Evolutionary conservation across 2,113 vertebrate species (phyloP), one percentile per base, ranked within the genome.

Genomic region (Barbus barbus): DNA sequence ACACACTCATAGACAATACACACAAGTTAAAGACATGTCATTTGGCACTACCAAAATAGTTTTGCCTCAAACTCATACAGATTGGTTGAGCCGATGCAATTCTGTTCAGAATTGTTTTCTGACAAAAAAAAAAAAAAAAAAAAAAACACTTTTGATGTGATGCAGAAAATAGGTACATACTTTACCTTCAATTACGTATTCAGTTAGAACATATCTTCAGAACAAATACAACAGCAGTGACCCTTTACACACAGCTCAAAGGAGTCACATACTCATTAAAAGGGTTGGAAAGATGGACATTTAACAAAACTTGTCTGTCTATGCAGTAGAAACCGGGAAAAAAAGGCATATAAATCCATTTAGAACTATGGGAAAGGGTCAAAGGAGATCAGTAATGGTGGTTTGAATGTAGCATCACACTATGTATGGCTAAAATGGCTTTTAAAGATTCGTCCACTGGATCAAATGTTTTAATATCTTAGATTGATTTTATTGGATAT

Each of bases 1-100:
- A 38, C 18, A 90, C 41, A 82, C 65, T n/a, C n/a, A n/a, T n/a
- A 65, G 4, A 53, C 48, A 82, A 76, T 20, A 82, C 26, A 1
- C 11, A 26, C 28, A 20, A 60, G 22, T 33, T 26, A 46, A 48
- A 69, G 11, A 11, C 5, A 63, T 71, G 20, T 38, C 0, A 0
- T n/a, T n/a, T n/a, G n/a, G n/a, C 31, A 38, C 33, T 16, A 71
- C 9, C 67, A 31, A 36, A 69, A 61, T 77, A 78, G n/a, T 84
- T 13, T 80, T 1, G 36, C 16, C n/a, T n/a, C n/a, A 63, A 61
- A 61, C 60, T 61, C 24, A 6, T 60, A 12, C 9, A 28, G 4
- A 14, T 28, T 61, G 24, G 11, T 61, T 61, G 13, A 61, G 12
- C 60, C 24, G 26, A 1, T 61, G 24, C 5, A 13, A 28, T 24